Conservation (phyloP, 2,797 vertebrate genomes). For the Bufotes viridis region DNA sequence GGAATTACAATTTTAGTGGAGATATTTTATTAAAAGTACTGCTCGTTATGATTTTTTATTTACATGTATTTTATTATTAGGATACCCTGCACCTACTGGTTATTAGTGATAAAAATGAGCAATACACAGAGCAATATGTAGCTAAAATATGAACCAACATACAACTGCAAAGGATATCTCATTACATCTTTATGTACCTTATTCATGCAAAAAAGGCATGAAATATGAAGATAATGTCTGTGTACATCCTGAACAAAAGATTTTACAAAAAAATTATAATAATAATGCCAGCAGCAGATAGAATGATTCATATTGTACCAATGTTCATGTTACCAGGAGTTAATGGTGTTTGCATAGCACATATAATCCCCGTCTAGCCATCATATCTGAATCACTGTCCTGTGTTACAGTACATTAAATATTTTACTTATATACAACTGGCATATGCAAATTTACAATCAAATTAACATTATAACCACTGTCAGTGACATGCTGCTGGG, state of each 20-base stretch:
- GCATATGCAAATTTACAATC: slow-evolving; percentile 32
- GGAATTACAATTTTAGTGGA: neutral
- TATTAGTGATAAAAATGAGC: neutral
- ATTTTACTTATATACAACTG: slow-evolving; percentile 14
- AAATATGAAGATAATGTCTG: neutral
- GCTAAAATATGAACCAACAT: slow-evolving; percentile 5
- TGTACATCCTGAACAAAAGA: neutral
- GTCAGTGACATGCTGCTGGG: slow-evolving; percentile 12
- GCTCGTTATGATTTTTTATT: neutral
- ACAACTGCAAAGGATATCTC: neutral
- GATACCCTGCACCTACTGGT: slow-evolving; percentile 15
- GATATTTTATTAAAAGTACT: slow-evolving; percentile 1
- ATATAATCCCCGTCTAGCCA: neutral
- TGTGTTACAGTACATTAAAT: neutral
- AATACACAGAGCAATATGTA: slow-evolving; percentile 11
- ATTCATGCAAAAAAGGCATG: neutral
- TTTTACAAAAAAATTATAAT: neutral
- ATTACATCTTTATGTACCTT: neutral
- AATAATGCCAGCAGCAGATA: neutral
- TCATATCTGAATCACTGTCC: slow-evolving; percentile 16
- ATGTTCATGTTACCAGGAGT: slow-evolving; percentile 27
- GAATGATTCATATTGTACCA: neutral
- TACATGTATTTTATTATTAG: slow-evolving; percentile 1
- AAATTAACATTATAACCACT: slow-evolving; percentile 2
- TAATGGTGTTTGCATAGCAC: slow-evolving; percentile 33